Evolutionary conservation across 2,797 vertebrate species (phyloP).

Genomic region (Pangasius macronema): DNA sequence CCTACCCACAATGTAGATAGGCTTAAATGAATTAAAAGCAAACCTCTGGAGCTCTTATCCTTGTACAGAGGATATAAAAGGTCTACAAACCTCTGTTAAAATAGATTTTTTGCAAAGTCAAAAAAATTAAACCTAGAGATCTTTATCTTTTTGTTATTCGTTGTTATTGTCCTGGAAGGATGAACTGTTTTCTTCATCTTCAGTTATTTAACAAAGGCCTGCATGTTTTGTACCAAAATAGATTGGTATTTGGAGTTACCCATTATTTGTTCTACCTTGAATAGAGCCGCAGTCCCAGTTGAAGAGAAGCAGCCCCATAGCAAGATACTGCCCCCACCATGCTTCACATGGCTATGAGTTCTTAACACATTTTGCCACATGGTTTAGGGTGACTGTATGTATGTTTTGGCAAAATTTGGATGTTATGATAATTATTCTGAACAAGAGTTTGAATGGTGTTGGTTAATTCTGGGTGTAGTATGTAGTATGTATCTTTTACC

Average conservation of each 20-base stretch:
- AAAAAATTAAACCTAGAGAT: background rate
- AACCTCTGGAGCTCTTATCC: background rate
- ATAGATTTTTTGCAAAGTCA: background rate
- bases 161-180: background rate
- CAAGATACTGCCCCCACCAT: background rate
- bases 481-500: background rate
- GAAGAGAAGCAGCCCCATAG: background rate
- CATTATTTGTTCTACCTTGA: background rate
- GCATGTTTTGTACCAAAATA: background rate
- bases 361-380: background rate
- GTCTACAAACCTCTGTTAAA: background rate
- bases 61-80: background rate
- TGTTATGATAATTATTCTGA: background rate
- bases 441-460: background rate
- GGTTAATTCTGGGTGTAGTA: background rate
- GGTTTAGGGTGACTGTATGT: background rate
- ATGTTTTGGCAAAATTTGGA: background rate
- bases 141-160: background rate
- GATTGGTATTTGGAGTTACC: background rate
- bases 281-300: background rate
- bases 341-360: background rate
- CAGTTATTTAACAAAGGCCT: background rate
- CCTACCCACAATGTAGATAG: background rate
- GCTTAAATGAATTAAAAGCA: background rate
- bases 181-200: background rate